Base-by-base conservation (phyloP, 1,140 invertebrate species). In the Neelides sp. region DNA sequence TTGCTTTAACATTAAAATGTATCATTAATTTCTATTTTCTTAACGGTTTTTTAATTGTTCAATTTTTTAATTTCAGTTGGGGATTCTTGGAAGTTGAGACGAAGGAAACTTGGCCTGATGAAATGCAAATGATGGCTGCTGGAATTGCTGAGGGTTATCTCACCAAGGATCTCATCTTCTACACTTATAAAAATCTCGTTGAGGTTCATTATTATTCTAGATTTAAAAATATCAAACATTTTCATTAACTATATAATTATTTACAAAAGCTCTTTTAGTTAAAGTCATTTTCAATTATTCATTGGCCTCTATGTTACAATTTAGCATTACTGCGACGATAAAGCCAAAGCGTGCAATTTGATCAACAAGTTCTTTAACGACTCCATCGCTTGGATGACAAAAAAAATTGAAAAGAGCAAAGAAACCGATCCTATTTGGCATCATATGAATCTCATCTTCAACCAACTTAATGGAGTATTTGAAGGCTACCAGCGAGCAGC, bases 81-180 rank as follows among this genome's bases (percentile, higher is more conserved):
- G 82, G 81, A 1, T 73, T 76, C 56, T 66, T 89, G 13, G 83
- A 88, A 71, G 75, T 88, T 42, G 78, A 84, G 68, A 83, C 83
- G 4, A 76, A 83, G 52, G 64, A 69, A 34, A 70, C 72, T 1
- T 83, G 78, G 65, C 75, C 79, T 3, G 82, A 85, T 64, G 73
- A 75, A 54, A 73, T 83, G 5, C 89, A 93, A 69, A 85, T 85
- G 0, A 89, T 82, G 64, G 81, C 83, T 1, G 87, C 88, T n/a
- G 90, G 90, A 7, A 72, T 87, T n/a, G 70, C 86, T 1, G 89
- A 93, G 68, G 88, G 87, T 0, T 78, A 78, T 24, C 64, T 87
- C 1, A 86, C 84, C 3, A 82, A 80, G 75, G 78, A 82, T 56
- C 70, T 88, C 23, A 89, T 92, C 45, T 77, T 82, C 63, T 77